Evolutionary conservation across 2,888 invertebrate species (phyloP), one percentile per base, ranked within the genome.

Genomic region (Trachelus iudaicus): DNA sequence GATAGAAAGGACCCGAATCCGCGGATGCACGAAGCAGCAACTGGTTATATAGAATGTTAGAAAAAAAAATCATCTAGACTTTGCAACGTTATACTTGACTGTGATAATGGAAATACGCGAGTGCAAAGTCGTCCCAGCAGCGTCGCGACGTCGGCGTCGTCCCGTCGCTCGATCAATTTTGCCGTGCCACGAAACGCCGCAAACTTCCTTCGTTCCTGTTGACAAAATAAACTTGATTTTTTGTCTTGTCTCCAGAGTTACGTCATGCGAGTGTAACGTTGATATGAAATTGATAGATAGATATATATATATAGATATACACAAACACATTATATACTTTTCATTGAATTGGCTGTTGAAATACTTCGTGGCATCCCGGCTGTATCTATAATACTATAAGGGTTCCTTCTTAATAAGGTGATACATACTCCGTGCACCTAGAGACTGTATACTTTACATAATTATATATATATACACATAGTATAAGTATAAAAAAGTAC

Each of bases 21-120:
- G 56, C 9, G 23, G 56, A 56, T 56, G 56, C 56, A 56, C 56
- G 56, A 23, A 56, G 56, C 23, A 56, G 9, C 56, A 56, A 56
- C 23, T 56, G 9, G 2, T 23, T 56, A 33, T 31, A 33, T 31
- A 31, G 31, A 34, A 71, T 31, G 6, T 71, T 31, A 4, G n/a
- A 13, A 71, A 69, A 69, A 33, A 30, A 34, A 71, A 71, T 33
- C 12, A 71, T 34, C 23, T 23, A 56, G 23, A 71, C 33, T 71
- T 71, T 71, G 31, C 71, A 71, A 71, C 71, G 71, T 34, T 71
- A 71, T 31, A 71, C 71, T 71, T 71, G 71, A 34, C 71, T 71
- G 71, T 71, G 71, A 71, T 71, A 71, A 34, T 33, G 71, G 34
- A 71, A 71, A 71, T 34, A 71, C 6, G 23, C 56, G 56, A 56